Conservation (phyloP, 2,113 vertebrate species). For the Carassius gibelio region DNA sequence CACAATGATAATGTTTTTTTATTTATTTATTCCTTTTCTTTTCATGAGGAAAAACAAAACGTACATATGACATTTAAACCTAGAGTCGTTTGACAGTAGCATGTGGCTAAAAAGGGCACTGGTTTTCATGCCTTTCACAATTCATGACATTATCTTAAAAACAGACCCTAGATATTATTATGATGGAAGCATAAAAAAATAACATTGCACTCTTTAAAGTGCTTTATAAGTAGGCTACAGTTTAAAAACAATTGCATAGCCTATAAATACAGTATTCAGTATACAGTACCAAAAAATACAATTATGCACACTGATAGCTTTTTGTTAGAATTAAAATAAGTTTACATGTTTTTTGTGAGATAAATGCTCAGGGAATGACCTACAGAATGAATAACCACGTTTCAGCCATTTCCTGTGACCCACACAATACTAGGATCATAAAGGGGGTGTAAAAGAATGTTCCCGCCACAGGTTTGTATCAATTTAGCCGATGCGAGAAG, state of each 20-base stretch:
- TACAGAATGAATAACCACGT: not conserved
- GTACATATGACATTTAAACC: not conserved
- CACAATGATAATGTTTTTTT: not conserved
- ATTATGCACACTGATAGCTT: too few relatives aligned
- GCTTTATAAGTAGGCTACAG: too few relatives aligned
- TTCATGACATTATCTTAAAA: not conserved
- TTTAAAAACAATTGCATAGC: too few relatives aligned
- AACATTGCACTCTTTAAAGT: too few relatives aligned
- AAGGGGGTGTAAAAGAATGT: not conserved
- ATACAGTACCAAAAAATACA: too few relatives aligned
- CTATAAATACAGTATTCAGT: too few relatives aligned
- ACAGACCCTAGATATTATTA: not conserved
- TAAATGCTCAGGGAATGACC: not conserved
- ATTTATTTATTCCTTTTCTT: not conserved
- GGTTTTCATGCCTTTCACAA: not conserved
- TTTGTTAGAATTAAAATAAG: not conserved
- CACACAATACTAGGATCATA: not conserved
- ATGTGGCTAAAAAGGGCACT: not conserved
- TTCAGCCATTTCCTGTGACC: not conserved
- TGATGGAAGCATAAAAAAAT: too few relatives aligned
- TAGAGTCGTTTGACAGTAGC: not conserved
- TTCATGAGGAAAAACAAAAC: not conserved
- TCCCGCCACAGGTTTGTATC: constrained; percentile 48
- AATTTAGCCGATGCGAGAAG: constrained; percentile 24
- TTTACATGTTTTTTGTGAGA: not conserved